Base-by-base conservation (phyloP, 2,888 invertebrate genomes). In the Phymatocera aterrima region DNA sequence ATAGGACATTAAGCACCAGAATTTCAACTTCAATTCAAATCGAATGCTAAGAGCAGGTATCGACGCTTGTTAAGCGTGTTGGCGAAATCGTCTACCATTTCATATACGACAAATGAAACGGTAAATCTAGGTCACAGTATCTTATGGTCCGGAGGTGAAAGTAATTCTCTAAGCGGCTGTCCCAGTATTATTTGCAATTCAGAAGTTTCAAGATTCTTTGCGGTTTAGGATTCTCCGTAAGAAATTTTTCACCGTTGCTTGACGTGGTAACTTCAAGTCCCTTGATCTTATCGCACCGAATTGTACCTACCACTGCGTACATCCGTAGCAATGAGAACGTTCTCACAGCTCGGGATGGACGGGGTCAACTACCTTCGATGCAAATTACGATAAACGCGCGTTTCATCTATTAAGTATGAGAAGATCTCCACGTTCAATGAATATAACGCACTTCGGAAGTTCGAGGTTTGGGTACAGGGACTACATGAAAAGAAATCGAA, bases 271-370 rank as follows among this genome's bases (percentile, higher is more conserved):
- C n/a, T n/a, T 6, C 24, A 4, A 51, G 8, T 51, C 5, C 21
- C 24, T 43, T 28, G 75, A 57, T 75, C n/a, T 40, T 75, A 75
- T 75, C 75, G 43, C 28, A 48, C 37, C 43, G 57, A 60, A 75
- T 57, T 21, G 24, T 68, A 46, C 46, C 28, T 74, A 37, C 40
- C 2, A 40, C 24, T 46, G n/a, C n/a, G 10, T 51, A 72, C 48
- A 57, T 40, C 57, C 57, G 60, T 57, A 40, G 75, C 75, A 75
- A 75, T 75, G 57, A 40, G 54, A 75, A 75, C 75, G 28, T 75
- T 75, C 75, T 60, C 75, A 75, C 75, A 54, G 57, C 28, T 75
- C 34, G 34, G 28, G 18, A 34, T 31, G 72, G 21, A 34, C 10
- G 60, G 60, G 54, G 57, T 75, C 75, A 60, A 43, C 60, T 40